These are phyloP conservation scores for Bellardia bayeri DNA, from an alignment of 2,888 invertebrate genomes.

Conservation along the genomic window DNA sequence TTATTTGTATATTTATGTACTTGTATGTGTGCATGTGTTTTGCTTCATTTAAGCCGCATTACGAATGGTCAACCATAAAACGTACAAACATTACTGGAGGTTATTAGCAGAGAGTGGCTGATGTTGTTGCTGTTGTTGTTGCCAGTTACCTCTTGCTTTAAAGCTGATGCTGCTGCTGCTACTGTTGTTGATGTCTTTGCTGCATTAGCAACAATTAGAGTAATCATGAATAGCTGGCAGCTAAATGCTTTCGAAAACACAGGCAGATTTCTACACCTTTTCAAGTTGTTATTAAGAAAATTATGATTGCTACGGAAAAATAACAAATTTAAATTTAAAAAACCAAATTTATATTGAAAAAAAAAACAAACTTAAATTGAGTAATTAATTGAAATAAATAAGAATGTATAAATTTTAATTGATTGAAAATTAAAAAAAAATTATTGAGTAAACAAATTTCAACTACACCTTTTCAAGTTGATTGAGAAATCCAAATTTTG, in stretches of 20 bases:
- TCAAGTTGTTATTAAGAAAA: too few relatives aligned
- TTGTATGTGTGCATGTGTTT: background rate
- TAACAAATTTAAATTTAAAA: too few relatives aligned
- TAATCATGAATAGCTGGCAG: slow-evolving; percentile 47
- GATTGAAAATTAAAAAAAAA: too few relatives aligned
- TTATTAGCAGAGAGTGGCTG: slow-evolving; percentile 41
- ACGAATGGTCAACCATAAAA: slow-evolving; percentile 47
- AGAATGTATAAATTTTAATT: too few relatives aligned
- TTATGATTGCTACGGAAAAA: too few relatives aligned
- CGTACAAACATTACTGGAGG: slow-evolving; percentile 50
- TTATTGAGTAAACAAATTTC: too few relatives aligned
- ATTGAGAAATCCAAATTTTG: too few relatives aligned
- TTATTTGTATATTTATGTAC: background rate
- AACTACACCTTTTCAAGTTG: too few relatives aligned
- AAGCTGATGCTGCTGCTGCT: slow-evolving; percentile 11
- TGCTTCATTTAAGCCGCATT: slow-evolving; percentile 16
- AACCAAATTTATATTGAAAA: too few relatives aligned
- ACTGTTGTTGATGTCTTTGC: slow-evolving; percentile 18
- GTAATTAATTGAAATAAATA: too few relatives aligned
- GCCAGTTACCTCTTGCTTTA: slow-evolving; percentile 31
- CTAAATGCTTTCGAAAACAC: background rate
- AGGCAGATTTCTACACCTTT: too few relatives aligned
- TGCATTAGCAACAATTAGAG: slow-evolving; percentile 54
- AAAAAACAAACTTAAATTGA: too few relatives aligned
- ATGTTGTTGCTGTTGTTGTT: background rate